phyloP scores from a whole-genome alignment of 2,797 vertebrate species.

The Neosilurus mollespiculum region DNA sequence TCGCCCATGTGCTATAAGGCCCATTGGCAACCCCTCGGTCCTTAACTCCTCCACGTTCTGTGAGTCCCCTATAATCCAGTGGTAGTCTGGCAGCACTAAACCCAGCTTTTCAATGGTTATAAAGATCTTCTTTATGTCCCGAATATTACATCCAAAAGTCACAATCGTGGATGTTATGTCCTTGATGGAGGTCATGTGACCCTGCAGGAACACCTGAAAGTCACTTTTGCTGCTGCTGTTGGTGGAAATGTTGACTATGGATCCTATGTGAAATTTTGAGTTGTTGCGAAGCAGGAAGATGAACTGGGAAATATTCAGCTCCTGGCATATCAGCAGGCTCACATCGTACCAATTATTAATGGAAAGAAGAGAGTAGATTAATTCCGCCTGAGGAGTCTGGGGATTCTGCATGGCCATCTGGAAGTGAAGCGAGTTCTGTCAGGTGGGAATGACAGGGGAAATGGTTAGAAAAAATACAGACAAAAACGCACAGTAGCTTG shows the following conservation, averaged over 20 bases:
- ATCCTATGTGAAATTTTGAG: constrained; percentile 86
- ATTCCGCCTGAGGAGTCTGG: constrained; percentile 75
- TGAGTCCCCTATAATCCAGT: constrained; percentile 93
- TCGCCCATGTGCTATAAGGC: constrained; percentile 89
- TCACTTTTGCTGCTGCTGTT: constrained; percentile 69
- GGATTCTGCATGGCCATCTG: constrained; percentile 91
- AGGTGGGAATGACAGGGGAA: constrained; percentile 26
- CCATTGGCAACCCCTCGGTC: constrained; percentile 89
- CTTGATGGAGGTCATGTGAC: constrained; percentile 80
- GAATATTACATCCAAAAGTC: constrained; percentile 92
- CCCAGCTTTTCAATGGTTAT: constrained; percentile 77
- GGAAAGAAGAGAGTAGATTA: constrained; percentile 88
- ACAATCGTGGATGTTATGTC: constrained; percentile 83
- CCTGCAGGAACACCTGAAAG: constrained; percentile 77
- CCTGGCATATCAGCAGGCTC: constrained; percentile 90
- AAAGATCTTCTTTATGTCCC: constrained; percentile 82
- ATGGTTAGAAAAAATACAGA: constrained; percentile 34
- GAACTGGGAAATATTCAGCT: constrained; percentile 90
- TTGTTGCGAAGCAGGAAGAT: constrained; percentile 85
- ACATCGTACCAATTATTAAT: constrained; percentile 98
- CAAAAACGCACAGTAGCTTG: neutral
- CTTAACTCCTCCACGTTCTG: constrained; percentile 91
- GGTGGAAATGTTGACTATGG: constrained; percentile 85
- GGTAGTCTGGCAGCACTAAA: constrained; percentile 81
- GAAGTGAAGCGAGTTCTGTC: constrained; percentile 93